These are phyloP conservation scores for Diarsia rubi DNA, from an alignment of 2,888 invertebrate species.

Conservation along the genomic window DNA sequence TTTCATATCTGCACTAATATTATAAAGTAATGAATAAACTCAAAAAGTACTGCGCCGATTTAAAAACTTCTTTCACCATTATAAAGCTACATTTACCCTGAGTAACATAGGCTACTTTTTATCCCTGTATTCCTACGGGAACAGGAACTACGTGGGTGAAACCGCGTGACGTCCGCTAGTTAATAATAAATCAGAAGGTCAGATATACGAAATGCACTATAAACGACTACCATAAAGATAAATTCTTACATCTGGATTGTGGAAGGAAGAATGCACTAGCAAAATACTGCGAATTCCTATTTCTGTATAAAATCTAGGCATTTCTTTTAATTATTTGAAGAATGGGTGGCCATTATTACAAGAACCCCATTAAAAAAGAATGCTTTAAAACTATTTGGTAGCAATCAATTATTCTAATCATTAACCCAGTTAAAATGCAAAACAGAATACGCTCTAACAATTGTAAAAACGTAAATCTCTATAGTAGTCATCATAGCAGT, in stretches of 20 bases:
- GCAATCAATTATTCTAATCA: not conserved
- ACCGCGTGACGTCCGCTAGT: too few species aligned
- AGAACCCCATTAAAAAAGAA: not conserved
- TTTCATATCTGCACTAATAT: too few species aligned
- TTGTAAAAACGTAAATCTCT: not conserved
- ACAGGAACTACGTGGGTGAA: too few species aligned
- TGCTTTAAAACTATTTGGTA: not conserved
- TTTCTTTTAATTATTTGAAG: not conserved
- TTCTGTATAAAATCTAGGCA: not conserved
- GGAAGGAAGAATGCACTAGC: not conserved
- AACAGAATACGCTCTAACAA: not conserved
- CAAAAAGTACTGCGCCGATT: too few species aligned
- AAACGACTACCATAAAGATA: slow-evolving; percentile 34
- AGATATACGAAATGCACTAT: slow-evolving; percentile 38
- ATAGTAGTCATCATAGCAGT: not conserved
- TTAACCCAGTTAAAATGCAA: not conserved
- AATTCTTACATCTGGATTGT: slow-evolving; percentile 39
- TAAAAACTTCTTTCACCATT: too few species aligned
- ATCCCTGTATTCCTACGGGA: too few species aligned
- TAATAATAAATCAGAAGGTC: slow-evolving; percentile 19
- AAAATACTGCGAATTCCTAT: not conserved
- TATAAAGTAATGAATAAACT: too few species aligned
- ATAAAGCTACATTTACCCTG: too few species aligned
- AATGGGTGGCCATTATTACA: not conserved
- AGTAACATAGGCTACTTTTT: too few species aligned